phyloP scores from a whole-genome alignment of 2,888 invertebrate genomes.

The Pseudococcus longispinus region DNA sequence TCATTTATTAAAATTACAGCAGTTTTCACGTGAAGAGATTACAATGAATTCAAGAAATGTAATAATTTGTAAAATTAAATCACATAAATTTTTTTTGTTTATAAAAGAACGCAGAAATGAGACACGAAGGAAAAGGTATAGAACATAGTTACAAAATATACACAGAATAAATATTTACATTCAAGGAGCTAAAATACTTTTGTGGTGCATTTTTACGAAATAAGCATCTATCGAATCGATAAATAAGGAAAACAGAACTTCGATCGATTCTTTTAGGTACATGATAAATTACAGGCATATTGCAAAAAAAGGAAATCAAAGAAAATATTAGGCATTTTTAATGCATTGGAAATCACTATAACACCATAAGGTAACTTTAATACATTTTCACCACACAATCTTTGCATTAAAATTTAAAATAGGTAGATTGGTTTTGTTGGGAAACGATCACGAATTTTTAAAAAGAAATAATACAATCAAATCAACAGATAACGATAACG shows the following conservation, averaged over 20 bases:
- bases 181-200: not conserved
- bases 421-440: not conserved
- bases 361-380: not conserved
- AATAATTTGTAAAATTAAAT: slow-evolving; percentile 21
- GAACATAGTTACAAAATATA: slow-evolving; percentile 27
- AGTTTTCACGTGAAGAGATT: slow-evolving; percentile 13
- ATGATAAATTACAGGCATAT: not conserved
- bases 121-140: not conserved
- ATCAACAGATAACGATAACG: not conserved
- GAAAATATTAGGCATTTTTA: not conserved
- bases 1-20: slow-evolving; percentile 20
- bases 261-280: not conserved
- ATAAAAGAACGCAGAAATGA: slow-evolving; percentile 40
- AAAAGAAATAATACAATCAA: no score
- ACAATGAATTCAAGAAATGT: slow-evolving; percentile 27
- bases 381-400: not conserved
- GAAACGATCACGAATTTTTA: not conserved
- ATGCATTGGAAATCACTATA: not conserved
- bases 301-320: not conserved
- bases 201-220: not conserved
- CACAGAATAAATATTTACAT: slow-evolving; percentile 33
- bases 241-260: not conserved
- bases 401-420: not conserved
- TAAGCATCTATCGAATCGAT: not conserved
- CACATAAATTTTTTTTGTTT: slow-evolving; percentile 27